These are phyloP conservation scores for Emydura subglobosa DNA, from an alignment of 2,113 vertebrate genomes.

Conservation along the genomic window DNA sequence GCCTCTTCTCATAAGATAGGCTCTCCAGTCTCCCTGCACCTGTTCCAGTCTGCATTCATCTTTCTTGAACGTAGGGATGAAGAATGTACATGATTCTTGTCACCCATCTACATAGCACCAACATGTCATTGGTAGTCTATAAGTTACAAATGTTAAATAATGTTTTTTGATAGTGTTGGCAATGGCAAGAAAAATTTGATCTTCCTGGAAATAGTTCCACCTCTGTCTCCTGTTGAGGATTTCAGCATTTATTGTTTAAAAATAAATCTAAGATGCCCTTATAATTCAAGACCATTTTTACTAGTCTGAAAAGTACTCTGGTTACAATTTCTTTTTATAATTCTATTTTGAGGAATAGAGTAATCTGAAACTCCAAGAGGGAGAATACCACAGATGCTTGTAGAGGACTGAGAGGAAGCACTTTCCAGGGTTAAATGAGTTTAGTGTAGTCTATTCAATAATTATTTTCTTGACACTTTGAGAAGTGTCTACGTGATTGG, in stretches of 20 bases:
- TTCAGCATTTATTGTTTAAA: not conserved
- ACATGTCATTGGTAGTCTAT: not conserved
- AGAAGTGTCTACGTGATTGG: not conserved
- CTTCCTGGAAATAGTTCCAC: slow-evolving; percentile 31
- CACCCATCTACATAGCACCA: not conserved
- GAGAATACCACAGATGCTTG: slow-evolving; percentile 14
- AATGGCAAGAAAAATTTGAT: not conserved
- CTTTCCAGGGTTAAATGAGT: slow-evolving; percentile 32
- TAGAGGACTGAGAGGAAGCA: slow-evolving; percentile 28
- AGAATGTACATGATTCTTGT: not conserved
- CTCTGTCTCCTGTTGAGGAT: not conserved
- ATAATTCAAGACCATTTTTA: slow-evolving; percentile 31
- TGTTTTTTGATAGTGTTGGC: slow-evolving; percentile 13
- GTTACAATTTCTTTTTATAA: slow-evolving; percentile 49
- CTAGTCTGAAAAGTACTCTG: slow-evolving; percentile 17
- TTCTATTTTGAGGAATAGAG: slow-evolving; percentile 62
- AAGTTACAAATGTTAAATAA: slow-evolving; percentile 36
- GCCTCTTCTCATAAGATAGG: not conserved
- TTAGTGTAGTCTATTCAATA: not conserved
- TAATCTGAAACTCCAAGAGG: slow-evolving; percentile 53
- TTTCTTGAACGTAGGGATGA: not conserved
- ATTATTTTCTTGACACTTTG: slow-evolving; percentile 18
- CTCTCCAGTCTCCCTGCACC: not conserved
- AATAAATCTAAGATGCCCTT: slow-evolving; percentile 34
- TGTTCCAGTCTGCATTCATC: not conserved